These are phyloP conservation scores for Argynnis bischoffii DNA, from an alignment of 2,888 invertebrate genomes.

Conservation along the genomic window DNA sequence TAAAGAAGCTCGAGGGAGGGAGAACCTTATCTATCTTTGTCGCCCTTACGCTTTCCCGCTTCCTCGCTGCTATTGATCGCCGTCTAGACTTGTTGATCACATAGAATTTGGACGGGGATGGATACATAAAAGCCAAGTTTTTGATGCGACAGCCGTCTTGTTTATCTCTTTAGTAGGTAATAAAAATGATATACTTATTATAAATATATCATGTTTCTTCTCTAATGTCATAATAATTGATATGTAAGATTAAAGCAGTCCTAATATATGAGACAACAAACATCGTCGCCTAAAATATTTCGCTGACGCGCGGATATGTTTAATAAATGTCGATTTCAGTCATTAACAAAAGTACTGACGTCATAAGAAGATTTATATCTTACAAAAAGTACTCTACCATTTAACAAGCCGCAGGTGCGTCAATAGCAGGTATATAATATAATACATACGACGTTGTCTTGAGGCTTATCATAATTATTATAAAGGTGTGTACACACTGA, in stretches of 20 bases:
- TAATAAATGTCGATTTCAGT: slow-evolving; percentile 34
- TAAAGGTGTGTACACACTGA: slow-evolving; percentile 16
- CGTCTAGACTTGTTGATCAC: slow-evolving; percentile 80
- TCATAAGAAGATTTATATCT: slow-evolving; percentile 34
- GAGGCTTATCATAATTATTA: slow-evolving; percentile 48
- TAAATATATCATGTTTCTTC: no score
- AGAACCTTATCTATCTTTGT: slow-evolving; percentile 42
- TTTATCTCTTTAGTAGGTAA: background rate
- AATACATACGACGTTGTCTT: slow-evolving; percentile 41
- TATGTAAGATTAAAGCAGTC: background rate
- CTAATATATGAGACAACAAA: slow-evolving; percentile 20
- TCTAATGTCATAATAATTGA: background rate
- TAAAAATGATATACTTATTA: background rate
- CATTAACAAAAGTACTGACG: slow-evolving; percentile 33
- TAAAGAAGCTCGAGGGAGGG: slow-evolving; percentile 35
- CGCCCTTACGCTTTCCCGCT: slow-evolving; percentile 57
- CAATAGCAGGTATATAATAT: slow-evolving; percentile 31
- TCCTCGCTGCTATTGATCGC: slow-evolving; percentile 73
- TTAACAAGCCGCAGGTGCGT: slow-evolving; percentile 41
- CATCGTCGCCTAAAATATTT: slow-evolving; percentile 26
- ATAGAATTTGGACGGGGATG: slow-evolving; percentile 53
- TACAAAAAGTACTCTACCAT: slow-evolving; percentile 28
- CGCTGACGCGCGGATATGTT: slow-evolving; percentile 24
- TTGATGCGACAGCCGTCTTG: slow-evolving; percentile 14
- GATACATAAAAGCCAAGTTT: slow-evolving; percentile 51